phyloP scores from a whole-genome alignment of 2,888 invertebrate species.

The Pseudococcus jackbeardsleyi region DNA sequence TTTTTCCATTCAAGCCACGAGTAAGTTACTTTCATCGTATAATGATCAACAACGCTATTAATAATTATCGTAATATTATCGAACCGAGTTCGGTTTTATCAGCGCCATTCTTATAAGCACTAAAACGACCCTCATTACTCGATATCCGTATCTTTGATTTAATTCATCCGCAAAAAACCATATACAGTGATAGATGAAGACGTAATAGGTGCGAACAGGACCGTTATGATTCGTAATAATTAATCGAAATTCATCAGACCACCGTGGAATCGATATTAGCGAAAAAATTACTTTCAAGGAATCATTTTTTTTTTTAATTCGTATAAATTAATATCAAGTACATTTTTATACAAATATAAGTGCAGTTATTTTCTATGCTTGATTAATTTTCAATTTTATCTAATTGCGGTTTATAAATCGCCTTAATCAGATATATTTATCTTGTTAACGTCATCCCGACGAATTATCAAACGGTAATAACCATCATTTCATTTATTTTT shows the following conservation, averaged over 20 bases:
- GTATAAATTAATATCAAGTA: neutral
- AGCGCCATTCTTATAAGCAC: neutral
- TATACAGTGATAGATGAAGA: neutral
- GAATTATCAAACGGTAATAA: constrained; percentile 3
- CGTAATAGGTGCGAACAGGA: neutral
- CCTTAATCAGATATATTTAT: constrained; percentile 1
- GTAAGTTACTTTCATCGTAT: neutral
- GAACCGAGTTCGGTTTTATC: neutral
- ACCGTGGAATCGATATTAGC: neutral
- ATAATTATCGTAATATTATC: constrained; percentile 1
- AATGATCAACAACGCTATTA: constrained; percentile 2
- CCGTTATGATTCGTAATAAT: neutral
- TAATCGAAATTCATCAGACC: neutral
- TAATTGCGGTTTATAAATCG: constrained; percentile 9
- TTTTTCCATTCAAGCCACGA: neutral
- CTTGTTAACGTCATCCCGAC: neutral
- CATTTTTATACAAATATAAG: neutral
- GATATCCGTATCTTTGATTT: neutral
- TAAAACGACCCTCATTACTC: neutral
- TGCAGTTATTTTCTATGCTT: neutral
- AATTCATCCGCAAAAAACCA: neutral
- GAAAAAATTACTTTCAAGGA: neutral
- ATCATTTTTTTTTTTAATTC: neutral
- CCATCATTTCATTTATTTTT: constrained; percentile 24
- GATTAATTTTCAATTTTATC: constrained; percentile 41